A percentile compares a stretch with the other conserved stretches of the same genome.
Conservation (phyloP, 1,140 invertebrate species). For the Belonocnema kinseyi region DNA sequence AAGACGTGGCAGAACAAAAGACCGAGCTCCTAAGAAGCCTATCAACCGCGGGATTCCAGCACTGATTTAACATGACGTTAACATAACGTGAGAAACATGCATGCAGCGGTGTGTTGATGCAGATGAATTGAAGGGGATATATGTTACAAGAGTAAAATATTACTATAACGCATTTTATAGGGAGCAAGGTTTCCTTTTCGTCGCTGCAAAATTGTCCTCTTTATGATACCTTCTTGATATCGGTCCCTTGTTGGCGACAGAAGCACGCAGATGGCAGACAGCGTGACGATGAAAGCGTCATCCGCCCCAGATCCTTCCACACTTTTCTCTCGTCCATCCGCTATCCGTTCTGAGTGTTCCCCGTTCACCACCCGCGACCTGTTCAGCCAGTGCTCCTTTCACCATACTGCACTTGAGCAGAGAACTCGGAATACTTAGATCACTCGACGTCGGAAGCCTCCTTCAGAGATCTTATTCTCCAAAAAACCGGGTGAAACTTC, state of each 20-base stretch:
- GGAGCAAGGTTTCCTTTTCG: conserved; percentile 40
- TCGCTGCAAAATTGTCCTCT: conserved; percentile 6
- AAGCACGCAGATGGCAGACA: conserved; percentile 52
- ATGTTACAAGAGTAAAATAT: no score
- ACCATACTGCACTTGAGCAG: conserved; percentile 9
- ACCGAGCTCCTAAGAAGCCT: no score
- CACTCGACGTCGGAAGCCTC: conserved; percentile 7
- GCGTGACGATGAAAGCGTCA: conserved; percentile 55
- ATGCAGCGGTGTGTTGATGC: no score
- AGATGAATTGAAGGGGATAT: no score
- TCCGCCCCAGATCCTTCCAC: conserved; percentile 22
- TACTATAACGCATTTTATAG: not conserved
- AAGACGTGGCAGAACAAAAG: no score
- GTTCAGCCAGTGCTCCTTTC: conserved; percentile 31
- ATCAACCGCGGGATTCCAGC: no score
- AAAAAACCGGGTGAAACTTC: not conserved
- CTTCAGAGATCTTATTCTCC: not conserved
- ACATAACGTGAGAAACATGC: no score
- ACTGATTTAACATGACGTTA: no score
- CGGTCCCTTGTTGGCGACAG: conserved; percentile 32
- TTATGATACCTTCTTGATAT: conserved; percentile 27
- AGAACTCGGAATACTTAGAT: not conserved
- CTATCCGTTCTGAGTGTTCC: conserved; percentile 5
- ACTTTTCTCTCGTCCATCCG: conserved; percentile 9
- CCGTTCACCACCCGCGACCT: not conserved